Conservation (phyloP, 2,888 invertebrate species). For the Oscheius sp. region DNA sequence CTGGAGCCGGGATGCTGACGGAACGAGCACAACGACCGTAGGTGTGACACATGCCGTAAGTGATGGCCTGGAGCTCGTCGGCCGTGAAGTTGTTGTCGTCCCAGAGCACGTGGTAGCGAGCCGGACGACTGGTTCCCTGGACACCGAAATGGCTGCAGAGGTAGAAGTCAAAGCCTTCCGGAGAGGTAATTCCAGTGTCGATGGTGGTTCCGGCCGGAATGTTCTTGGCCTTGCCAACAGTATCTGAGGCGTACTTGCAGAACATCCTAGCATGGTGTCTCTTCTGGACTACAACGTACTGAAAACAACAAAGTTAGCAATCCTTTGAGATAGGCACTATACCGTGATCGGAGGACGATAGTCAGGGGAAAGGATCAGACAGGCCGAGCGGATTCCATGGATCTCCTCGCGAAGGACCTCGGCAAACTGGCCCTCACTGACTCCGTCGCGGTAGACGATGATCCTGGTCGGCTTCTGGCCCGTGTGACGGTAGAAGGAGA, state of each 20-base stretch:
- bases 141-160: slow-evolving; percentile 67
- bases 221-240: slow-evolving; percentile 66
- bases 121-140: slow-evolving; percentile 70
- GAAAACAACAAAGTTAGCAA: too few species aligned
- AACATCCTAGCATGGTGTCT: slow-evolving; percentile 69
- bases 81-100: slow-evolving; percentile 68
- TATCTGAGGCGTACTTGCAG: slow-evolving; percentile 60
- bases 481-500: slow-evolving; percentile 63
- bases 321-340: too few species aligned
- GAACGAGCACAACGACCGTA: slow-evolving; percentile 69
- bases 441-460: slow-evolving; percentile 72
- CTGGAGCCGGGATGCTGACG: slow-evolving; percentile 67
- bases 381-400: slow-evolving; percentile 67
- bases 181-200: slow-evolving; percentile 66
- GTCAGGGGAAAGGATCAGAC: slow-evolving; percentile 63
- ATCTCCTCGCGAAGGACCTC: slow-evolving; percentile 71
- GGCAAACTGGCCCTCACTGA: slow-evolving; percentile 72
- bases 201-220: slow-evolving; percentile 70
- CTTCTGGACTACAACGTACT: slow-evolving; percentile 68
- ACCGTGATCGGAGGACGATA: slow-evolving; percentile 69
- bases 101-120: slow-evolving; percentile 68
- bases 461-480: slow-evolving; percentile 67
- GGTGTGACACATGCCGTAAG: slow-evolving; percentile 68
- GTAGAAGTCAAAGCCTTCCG: slow-evolving; percentile 71
- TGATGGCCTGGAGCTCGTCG: slow-evolving; percentile 69